Evolutionary conservation across 2,113 vertebrate genomes (phyloP).

Genomic region (Mugil cephalus): DNA sequence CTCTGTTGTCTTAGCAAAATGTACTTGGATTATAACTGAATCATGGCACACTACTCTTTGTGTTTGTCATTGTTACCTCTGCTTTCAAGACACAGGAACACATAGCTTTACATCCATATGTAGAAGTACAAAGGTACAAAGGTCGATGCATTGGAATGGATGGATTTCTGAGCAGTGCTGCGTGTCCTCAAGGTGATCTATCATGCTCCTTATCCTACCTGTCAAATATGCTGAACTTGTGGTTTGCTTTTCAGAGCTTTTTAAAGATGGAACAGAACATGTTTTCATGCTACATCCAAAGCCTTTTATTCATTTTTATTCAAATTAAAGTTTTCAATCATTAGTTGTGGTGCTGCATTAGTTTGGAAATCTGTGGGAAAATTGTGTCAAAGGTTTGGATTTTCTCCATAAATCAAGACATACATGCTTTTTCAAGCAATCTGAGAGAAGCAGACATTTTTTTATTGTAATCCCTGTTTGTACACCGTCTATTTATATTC

Average conservation of each 20-base stretch:
- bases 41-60: constrained; percentile 46
- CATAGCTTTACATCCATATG: constrained; percentile 44
- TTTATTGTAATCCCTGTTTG: constrained; percentile 23
- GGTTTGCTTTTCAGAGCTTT: constrained; percentile 52
- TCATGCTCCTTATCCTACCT: constrained; percentile 58
- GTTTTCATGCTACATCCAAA: constrained; percentile 41
- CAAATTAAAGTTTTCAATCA: constrained; percentile 38
- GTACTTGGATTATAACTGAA: constrained; percentile 47
- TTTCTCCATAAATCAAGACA: constrained; percentile 21
- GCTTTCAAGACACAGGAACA: constrained; percentile 44
- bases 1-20: constrained; percentile 23
- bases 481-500: constrained; percentile 2
- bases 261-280: constrained; percentile 32
- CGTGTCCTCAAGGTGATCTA: constrained; percentile 57
- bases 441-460: constrained; percentile 19
- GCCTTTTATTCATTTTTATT: constrained; percentile 32
- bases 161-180: constrained; percentile 42
- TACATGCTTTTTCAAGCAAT: constrained; percentile 27
- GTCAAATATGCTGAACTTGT: constrained; percentile 66
- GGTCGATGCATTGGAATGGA: constrained; percentile 39
- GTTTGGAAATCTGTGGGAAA: constrained; percentile 22
- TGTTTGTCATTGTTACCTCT: constrained; percentile 61
- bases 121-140: constrained; percentile 55
- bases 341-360: constrained; percentile 4
- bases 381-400: constrained; percentile 15